Base-by-base conservation (phyloP, 2,888 invertebrate genomes). In the Drosophila atripex region DNA sequence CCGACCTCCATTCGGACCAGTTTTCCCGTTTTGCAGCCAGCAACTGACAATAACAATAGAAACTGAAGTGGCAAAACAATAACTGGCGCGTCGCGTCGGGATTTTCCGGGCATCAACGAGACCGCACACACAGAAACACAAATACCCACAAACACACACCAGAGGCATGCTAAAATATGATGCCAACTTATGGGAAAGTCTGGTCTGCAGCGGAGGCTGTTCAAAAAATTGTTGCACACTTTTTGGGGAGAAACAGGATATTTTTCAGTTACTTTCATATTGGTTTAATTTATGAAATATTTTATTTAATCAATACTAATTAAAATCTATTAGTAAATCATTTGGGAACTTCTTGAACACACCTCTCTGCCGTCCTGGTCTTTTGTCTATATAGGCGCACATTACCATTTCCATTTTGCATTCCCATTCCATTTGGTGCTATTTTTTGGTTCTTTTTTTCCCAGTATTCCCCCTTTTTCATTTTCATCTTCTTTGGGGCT, bases 31-130 rank as follows among this genome's bases (percentile, higher is more conserved):
- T 46, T 38, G 14, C 45, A 55, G 64, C 66, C 43, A 56, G 56
- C 65, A 70, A 54, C 76, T 77, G 78, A 80, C 86, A 82, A 82
- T 86, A 86, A 82, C 80, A 82, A 82, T 86, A 78, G 86, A 82
- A 82, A 84, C 80, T 86, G 86, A 82, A 86, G 80, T 82, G 86
- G 86, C 86, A 86, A 86, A 82, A 82, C 86, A 86, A 82, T 86
- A 82, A 82, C 80, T 82, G 80, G 71, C 80, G 86, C 86, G 84
- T 77, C 84, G 86, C 80, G 60, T 78, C 79, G 58, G 80, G 71
- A 84, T 73, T 86, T 82, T 82, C 78, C 80, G 76, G 80, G 74
- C 80, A 76, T 77, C 73, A 76, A 51, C 75, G 71, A 73, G 76
- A 72, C 71, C 57, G 53, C 50, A 61, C 50, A 61, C 52, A 57